Conservation (phyloP, 2,888 invertebrate species). For the Cotesia congregata region DNA sequence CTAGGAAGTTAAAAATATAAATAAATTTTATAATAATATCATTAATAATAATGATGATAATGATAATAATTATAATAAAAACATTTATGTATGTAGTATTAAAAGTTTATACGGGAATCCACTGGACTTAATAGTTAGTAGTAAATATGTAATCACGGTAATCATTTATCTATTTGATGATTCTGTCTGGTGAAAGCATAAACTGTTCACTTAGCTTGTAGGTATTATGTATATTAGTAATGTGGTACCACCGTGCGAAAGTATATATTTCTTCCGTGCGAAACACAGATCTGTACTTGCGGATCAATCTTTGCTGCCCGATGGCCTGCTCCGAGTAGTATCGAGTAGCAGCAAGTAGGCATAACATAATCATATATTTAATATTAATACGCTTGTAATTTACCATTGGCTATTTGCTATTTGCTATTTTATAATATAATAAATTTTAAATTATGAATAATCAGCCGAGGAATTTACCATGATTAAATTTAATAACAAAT, state of each 20-base stretch:
- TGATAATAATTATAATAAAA: neutral
- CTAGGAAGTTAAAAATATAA: conserved; percentile 31
- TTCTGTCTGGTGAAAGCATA: conserved; percentile 56
- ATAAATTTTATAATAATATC: neutral
- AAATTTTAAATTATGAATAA: neutral
- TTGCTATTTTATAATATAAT: conserved; percentile 17
- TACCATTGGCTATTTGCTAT: conserved; percentile 44
- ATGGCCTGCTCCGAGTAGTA: neutral
- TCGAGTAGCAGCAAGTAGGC: conserved; percentile 27
- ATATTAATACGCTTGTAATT: conserved; percentile 37
- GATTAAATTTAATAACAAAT: conserved; percentile 31
- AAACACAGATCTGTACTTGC: conserved; percentile 30
- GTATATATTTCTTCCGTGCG: conserved; percentile 42
- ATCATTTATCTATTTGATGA: conserved; percentile 60
- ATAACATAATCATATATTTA: conserved; percentile 34
- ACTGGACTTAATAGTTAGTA: conserved; percentile 42
- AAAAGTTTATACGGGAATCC: conserved; percentile 18
- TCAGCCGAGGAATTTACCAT: conserved; percentile 12
- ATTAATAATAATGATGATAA: neutral
- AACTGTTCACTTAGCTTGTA: conserved; percentile 48
- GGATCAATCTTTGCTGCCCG: conserved; percentile 21
- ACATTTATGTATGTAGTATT: neutral
- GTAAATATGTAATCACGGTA: conserved; percentile 53
- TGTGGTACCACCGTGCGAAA: conserved; percentile 47
- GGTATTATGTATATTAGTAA: neutral